Evolutionary conservation across 2,797 vertebrate genomes (phyloP).

Genomic region (Aeoliscus strigatus): DNA sequence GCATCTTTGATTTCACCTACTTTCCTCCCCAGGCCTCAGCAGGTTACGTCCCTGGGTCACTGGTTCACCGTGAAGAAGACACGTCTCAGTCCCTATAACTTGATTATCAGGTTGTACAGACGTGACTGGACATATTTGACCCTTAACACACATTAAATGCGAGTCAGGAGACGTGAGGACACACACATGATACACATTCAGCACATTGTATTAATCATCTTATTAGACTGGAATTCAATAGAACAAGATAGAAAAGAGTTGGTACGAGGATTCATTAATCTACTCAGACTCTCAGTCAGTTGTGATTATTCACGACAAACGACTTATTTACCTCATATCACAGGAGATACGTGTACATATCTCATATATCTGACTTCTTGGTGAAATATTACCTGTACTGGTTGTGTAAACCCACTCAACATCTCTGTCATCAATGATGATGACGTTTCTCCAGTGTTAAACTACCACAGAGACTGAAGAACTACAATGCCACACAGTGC

Average conservation of each 20-base stretch:
- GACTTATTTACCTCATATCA: no score
- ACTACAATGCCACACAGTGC: neutral
- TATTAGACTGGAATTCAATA: neutral
- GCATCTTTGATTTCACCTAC: slow-evolving; percentile 6
- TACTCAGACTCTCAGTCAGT: no score
- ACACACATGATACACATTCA: neutral
- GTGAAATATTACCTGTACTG: neutral
- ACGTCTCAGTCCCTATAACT: neutral
- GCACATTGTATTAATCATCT: neutral
- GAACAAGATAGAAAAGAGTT: neutral
- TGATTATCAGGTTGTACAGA: slow-evolving; percentile 9
- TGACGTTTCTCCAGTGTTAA: neutral
- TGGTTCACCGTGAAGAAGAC: neutral
- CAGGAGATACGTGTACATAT: no score
- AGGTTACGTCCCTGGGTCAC: slow-evolving; percentile 39
- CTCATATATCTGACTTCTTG: no score
- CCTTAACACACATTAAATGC: neutral
- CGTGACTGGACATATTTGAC: slow-evolving; percentile 1
- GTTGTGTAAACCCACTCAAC: no score
- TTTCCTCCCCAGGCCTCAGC: slow-evolving; percentile 28
- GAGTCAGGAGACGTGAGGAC: neutral
- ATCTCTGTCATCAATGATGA: neutral
- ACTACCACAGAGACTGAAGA: neutral
- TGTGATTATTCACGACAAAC: neutral
- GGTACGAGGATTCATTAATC: no score